Evolutionary conservation across 2,888 invertebrate species (phyloP).

Genomic region (Dynastes tityus): DNA sequence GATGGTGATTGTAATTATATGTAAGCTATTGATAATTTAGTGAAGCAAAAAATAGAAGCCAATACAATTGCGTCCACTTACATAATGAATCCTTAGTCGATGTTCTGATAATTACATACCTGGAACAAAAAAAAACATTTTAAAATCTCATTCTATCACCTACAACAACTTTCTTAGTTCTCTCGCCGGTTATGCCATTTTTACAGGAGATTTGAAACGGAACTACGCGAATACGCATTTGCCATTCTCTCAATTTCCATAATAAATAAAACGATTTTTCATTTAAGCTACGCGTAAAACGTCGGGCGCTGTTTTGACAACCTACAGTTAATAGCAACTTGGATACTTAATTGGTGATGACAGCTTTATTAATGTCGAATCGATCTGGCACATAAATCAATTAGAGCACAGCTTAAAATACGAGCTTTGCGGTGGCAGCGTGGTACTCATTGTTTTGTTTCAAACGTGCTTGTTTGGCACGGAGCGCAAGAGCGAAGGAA

Average conservation of each 20-base stretch:
- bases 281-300: not conserved
- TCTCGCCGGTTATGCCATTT: not conserved
- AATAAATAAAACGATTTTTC: constrained; percentile 26
- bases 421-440: not conserved
- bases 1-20: no score
- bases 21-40: no score
- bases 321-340: constrained; percentile 20
- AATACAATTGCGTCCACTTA: constrained; percentile 3
- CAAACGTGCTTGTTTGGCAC: constrained; percentile 8
- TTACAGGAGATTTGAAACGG: not conserved
- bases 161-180: constrained; percentile 9
- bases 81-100: not conserved
- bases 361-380: constrained; percentile 32
- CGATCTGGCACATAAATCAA: constrained; percentile 31
- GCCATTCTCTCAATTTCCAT: constrained; percentile 39
- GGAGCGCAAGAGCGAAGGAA: not conserved
- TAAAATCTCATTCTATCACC: constrained; percentile 4
- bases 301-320: constrained; percentile 35
- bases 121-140: constrained; percentile 30
- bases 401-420: constrained; percentile 19
- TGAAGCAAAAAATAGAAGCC: not conserved
- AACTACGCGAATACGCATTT: not conserved
- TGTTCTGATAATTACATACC: constrained; percentile 23
- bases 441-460: not conserved
- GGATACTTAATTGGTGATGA: constrained; percentile 33